Base-by-base conservation (phyloP, 2,113 vertebrate genomes). In the Hydrochoerus hydrochaeris region DNA sequence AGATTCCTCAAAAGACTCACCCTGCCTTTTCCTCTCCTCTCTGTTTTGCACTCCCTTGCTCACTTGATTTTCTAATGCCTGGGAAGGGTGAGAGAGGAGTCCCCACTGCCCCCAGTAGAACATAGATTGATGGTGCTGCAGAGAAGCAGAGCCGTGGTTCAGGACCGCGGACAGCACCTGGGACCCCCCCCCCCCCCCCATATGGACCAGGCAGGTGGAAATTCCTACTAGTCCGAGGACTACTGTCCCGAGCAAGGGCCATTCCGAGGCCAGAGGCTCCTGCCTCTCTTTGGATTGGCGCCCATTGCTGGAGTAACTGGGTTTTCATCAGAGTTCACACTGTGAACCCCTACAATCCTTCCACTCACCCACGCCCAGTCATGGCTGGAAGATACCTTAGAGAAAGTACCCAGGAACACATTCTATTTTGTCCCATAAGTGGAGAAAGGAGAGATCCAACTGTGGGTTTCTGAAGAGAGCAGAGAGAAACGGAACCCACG, bases 131-230 rank as follows among this genome's bases (percentile, higher is more conserved):
- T 41, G 7, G 22, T 14, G n/a, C 62, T n/a, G 20, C 5, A 24
- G 35, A 85, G 90, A 75, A 11, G 6, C 2, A 28, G 24, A 38
- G 30, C 30, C 46, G 6, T 1, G 30, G 54, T 96, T 97, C 96
- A 97, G 97, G 7, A 98, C 96, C 96, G 95, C 1, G 90, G 88
- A 97, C 95, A 97, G 96, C 73, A 0, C 82, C 71, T 30, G 26
- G 38, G 3, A 0, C 0, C n/a, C 7, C 54, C 2, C 0, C 0
- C n/a, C 65, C 54, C 54, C 4, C n/a, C 32, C 77, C 30, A 38
- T 11, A 28, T 1, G 35, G 2, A n/a, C 63, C 32, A 3, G 14
- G 49, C 54, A 96, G 88, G 89, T 91, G 54, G 87, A 10, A 19
- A 20, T 62, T 62, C 22, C 60, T 57, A 4, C 32, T 22, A 54